Evolutionary conservation across 2,113 vertebrate genomes (phyloP).

Genomic region (Tyto alba): DNA sequence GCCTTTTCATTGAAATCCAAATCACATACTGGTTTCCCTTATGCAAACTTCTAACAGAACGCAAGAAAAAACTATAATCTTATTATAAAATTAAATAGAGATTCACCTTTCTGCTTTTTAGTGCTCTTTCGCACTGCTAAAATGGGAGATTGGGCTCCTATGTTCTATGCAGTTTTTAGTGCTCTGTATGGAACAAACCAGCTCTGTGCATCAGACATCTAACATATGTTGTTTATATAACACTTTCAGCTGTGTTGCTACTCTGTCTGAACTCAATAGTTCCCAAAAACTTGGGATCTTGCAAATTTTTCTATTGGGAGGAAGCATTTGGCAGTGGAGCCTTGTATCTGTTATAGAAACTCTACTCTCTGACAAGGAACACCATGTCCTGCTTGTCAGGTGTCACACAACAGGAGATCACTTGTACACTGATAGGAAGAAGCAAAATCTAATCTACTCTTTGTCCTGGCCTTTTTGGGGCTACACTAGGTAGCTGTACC

Average conservation of each 20-base stretch:
- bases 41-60: not conserved
- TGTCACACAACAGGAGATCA: not conserved
- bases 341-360: not conserved
- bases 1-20: not conserved
- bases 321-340: not conserved
- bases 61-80: not conserved
- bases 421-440: no score
- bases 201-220: not conserved
- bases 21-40: not conserved
- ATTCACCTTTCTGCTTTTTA: not conserved
- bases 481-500: not conserved
- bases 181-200: not conserved
- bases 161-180: not conserved
- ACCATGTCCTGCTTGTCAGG: not conserved
- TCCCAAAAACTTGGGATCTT: conserved; percentile 38
- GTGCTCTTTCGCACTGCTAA: not conserved
- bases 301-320: not conserved
- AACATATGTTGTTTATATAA: conserved; percentile 48
- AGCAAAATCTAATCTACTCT: not conserved
- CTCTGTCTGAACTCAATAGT: conserved; percentile 43
- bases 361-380: conserved; percentile 10
- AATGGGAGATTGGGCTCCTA: not conserved
- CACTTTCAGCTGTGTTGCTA: conserved; percentile 46
- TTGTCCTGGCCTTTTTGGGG: not conserved
- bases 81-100: not conserved